Percentiles rank a stretch among this genome's conserved stretches.
phyloP scores from a whole-genome alignment of 2,888 invertebrate genomes.

The Anarsia innoxiella region DNA sequence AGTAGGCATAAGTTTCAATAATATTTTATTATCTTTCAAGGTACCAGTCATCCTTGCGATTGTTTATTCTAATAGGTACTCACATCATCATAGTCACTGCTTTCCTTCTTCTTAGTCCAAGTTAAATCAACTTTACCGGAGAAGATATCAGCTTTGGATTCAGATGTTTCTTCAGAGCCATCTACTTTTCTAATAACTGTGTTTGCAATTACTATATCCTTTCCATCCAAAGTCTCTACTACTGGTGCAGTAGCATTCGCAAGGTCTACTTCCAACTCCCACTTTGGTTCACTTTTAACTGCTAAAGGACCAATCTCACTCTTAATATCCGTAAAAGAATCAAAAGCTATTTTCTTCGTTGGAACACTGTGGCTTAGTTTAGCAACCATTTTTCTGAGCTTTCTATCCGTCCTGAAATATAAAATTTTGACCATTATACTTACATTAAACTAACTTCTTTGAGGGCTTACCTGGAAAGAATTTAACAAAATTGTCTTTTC shows the following conservation, averaged over 20 bases:
- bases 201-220: slow-evolving; percentile 62
- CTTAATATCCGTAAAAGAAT: slow-evolving; percentile 66
- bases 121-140: slow-evolving; percentile 40
- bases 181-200: slow-evolving; percentile 68
- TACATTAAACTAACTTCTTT: too few relatives aligned
- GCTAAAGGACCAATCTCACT: slow-evolving; percentile 60
- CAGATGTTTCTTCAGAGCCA: slow-evolving; percentile 29
- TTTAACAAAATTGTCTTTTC: too few relatives aligned
- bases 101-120: slow-evolving; percentile 34
- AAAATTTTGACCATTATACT: too few relatives aligned
- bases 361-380: slow-evolving; percentile 38
- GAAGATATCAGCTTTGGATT: slow-evolving; percentile 23
- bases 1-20: too few relatives aligned
- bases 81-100: slow-evolving; percentile 45
- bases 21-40: too few relatives aligned
- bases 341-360: slow-evolving; percentile 65
- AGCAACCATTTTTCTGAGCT: slow-evolving; percentile 45
- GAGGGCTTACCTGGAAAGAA: too few relatives aligned
- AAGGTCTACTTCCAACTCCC: slow-evolving; percentile 64
- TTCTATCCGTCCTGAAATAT: slow-evolving; percentile 52
- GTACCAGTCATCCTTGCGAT: too few relatives aligned
- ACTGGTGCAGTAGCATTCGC: slow-evolving; percentile 29
- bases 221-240: slow-evolving; percentile 45
- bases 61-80: too few relatives aligned
- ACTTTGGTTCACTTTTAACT: slow-evolving; percentile 58